Evolutionary conservation across 2,113 vertebrate species (phyloP).

Genomic region (Chrysemys picta): DNA sequence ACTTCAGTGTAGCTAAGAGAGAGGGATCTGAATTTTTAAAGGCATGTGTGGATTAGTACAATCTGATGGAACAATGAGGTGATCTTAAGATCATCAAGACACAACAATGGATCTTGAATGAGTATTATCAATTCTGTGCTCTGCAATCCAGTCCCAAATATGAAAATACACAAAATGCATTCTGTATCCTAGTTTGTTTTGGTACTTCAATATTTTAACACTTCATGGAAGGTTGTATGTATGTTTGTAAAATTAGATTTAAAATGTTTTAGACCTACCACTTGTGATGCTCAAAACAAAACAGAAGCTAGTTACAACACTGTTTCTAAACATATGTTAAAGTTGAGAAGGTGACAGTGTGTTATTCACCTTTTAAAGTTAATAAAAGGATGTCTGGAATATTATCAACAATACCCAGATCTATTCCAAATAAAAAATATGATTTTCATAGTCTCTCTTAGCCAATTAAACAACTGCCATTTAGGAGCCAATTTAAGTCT

Average conservation of each 20-base stretch:
- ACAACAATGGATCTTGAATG: neutral
- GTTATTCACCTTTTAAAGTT: neutral
- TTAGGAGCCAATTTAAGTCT: conserved; percentile 30
- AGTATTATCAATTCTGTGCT: conserved; percentile 25
- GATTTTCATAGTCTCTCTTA: neutral
- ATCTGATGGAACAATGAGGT: neutral
- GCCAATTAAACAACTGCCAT: conserved; percentile 1
- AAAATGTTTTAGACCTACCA: neutral
- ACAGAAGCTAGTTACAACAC: neutral
- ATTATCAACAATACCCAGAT: neutral
- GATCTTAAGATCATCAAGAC: neutral
- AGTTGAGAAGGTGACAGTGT: conserved; percentile 24
- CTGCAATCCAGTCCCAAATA: neutral
- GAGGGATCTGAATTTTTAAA: neutral
- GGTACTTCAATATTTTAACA: neutral
- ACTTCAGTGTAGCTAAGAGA: neutral
- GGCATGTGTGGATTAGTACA: neutral
- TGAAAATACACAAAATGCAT: neutral
- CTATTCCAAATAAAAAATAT: neutral
- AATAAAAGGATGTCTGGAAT: conserved; percentile 31
- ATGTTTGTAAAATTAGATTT: conserved; percentile 10
- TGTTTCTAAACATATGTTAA: neutral
- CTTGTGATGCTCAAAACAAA: neutral
- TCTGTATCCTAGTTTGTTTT: neutral
- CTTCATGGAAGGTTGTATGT: neutral